Evolutionary conservation across 2,113 vertebrate species (phyloP), one percentile per base, ranked within the genome.

Genomic region (Natator depressus): DNA sequence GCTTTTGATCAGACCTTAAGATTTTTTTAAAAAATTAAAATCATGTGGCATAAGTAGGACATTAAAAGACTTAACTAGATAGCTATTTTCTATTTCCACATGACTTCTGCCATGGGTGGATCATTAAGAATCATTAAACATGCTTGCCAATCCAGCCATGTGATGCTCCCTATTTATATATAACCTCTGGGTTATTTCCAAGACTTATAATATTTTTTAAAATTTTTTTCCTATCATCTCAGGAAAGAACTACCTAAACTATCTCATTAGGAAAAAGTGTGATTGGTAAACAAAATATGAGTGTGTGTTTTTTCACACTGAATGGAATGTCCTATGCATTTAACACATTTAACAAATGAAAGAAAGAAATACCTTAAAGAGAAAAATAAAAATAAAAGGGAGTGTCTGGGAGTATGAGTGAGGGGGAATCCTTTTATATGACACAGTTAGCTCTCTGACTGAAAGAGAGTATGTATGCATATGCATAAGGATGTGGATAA

Each of bases 11-110:
- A 82, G 51, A 88, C 25, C 6, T 8, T 46, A 89, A 51, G 54
- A 55, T 29, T 96, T 93, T 93, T 50, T 82, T 76, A 6, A 51
- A 90, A 59, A 13, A 84, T 35, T 91, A 42, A 82, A 96, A 85
- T 57, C 54, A 93, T 50, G 6, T 85, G 25, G 25, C 50, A 38
- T 20, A 72, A 80, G 20, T 31, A 88, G 62, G 62, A 89, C 3
- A 3, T 27, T 49, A 75, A 80, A 92, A n/a, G 65, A 5, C 29
- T 84, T 85, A n/a, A 47, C 72, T 76, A 13, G 46, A 76, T 25
- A 50, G 19, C 88, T 89, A 38, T 82, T 94, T 94, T 87, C 8
- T 83, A 46, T 79, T 90, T 91, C 31, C 46, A n/a, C n/a, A 80
- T 24, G 76, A 53, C 54, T 92, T 80, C 25, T 2, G 3, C 57